A percentile compares a stretch with the other conserved stretches of the same genome.
phyloP scores from a whole-genome alignment of 2,113 vertebrate species.

The Rattus rattus region DNA sequence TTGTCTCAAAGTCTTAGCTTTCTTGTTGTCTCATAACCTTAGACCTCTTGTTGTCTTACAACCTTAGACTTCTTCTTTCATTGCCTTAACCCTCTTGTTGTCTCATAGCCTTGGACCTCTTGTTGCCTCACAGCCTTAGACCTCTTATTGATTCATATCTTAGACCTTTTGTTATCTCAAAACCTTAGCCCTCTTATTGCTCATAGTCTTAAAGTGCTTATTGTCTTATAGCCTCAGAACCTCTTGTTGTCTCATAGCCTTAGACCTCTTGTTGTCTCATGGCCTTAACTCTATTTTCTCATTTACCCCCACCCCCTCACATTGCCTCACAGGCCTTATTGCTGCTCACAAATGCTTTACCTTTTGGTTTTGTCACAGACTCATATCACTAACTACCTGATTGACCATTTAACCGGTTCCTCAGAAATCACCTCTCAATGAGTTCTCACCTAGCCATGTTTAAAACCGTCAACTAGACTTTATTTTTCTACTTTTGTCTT shows the following conservation, averaged over 20 bases:
- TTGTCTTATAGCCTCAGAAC: neutral
- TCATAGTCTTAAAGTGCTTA: no score
- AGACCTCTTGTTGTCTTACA: accelerated
- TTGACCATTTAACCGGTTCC: neutral
- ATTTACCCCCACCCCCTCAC: accelerated
- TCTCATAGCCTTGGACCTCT: neutral
- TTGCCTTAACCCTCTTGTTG: accelerated
- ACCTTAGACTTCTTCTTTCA: neutral
- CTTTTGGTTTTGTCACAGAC: neutral
- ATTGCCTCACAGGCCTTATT: no score
- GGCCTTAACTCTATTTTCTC: neutral
- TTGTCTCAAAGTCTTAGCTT: neutral
- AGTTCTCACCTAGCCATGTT: neutral
- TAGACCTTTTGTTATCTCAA: no score
- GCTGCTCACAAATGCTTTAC: neutral
- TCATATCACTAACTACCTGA: neutral
- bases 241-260: no score
- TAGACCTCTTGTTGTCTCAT: neutral
- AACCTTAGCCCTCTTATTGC: no score
- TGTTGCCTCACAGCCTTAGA: no score
- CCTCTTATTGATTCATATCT: accelerated
- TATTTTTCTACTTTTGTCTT: neutral
- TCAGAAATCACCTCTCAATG: neutral
- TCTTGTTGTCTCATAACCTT: no score
- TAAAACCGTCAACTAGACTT: neutral